A percentile compares a stretch with the other conserved stretches of the same genome.
Evolutionary conservation across 2,888 invertebrate genomes (phyloP).

Genomic region (Litoditis marina): DNA sequence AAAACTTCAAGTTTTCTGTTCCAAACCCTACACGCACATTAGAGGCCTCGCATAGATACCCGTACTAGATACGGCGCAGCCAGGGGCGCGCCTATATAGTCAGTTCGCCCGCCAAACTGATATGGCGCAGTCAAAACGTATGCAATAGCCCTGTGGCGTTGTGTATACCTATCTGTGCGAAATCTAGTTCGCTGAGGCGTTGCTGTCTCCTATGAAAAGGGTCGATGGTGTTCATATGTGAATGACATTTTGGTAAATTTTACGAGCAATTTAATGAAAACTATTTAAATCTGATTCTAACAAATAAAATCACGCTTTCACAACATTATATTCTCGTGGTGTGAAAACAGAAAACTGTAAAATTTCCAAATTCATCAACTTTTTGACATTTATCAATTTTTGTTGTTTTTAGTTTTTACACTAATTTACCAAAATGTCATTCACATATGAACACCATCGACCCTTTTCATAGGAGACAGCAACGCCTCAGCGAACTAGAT

Average conservation of each 20-base stretch:
- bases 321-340: no score
- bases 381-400: no score
- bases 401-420: no score
- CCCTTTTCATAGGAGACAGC: not conserved
- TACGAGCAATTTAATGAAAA: no score
- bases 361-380: no score
- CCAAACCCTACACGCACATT: no score
- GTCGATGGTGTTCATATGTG: not conserved
- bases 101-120: not conserved
- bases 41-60: no score
- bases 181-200: slow-evolving; percentile 2
- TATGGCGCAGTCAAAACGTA: not conserved
- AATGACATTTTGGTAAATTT: not conserved
- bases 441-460: not conserved
- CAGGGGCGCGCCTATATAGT: not conserved
- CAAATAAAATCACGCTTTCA: no score
- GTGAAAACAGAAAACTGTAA: no score
- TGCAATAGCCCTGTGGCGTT: not conserved
- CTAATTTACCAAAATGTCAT: no score
- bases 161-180: slow-evolving; percentile 1
- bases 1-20: no score
- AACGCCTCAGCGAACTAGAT: slow-evolving; percentile 2
- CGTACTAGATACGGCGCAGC: not conserved
- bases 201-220: not conserved
- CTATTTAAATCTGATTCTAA: no score